phyloP scores from a whole-genome alignment of 2,113 vertebrate species.

The Callopanchax toddi region DNA sequence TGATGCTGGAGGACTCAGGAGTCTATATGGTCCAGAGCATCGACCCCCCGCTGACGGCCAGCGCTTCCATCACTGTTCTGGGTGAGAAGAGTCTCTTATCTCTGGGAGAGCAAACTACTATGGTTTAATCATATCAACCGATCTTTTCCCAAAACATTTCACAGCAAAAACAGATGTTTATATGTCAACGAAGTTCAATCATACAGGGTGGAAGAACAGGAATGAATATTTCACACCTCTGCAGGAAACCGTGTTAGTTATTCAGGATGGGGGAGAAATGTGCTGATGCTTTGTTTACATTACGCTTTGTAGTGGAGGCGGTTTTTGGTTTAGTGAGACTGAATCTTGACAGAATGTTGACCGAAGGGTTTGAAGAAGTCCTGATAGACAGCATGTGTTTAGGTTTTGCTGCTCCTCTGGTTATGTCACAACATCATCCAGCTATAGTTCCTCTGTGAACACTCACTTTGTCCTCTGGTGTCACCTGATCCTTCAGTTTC shows the following conservation, averaged over 20 bases:
- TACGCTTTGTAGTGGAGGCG: slow-evolving; percentile 8
- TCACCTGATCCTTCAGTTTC: not conserved
- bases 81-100: slow-evolving; percentile 33
- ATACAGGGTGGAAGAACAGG: not conserved
- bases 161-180: not conserved
- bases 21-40: slow-evolving; percentile 47
- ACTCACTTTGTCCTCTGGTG: not conserved
- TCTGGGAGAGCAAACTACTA: not conserved
- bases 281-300: slow-evolving; percentile 40
- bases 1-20: slow-evolving; percentile 57
- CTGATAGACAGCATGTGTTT: slow-evolving; percentile 18
- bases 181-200: not conserved
- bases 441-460: slow-evolving; percentile 4
- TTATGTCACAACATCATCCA: not conserved
- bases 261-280: not conserved
- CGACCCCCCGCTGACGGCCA: slow-evolving; percentile 27
- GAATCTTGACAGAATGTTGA: not conserved
- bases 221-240: not conserved
- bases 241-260: not conserved
- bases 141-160: not conserved
- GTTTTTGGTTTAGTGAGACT: slow-evolving; percentile 6
- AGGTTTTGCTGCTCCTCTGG: slow-evolving; percentile 7
- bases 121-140: not conserved
- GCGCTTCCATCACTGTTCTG: slow-evolving; percentile 43
- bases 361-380: not conserved